Conservation (phyloP, 2,797 vertebrate species). For the Vireo griseus region DNA sequence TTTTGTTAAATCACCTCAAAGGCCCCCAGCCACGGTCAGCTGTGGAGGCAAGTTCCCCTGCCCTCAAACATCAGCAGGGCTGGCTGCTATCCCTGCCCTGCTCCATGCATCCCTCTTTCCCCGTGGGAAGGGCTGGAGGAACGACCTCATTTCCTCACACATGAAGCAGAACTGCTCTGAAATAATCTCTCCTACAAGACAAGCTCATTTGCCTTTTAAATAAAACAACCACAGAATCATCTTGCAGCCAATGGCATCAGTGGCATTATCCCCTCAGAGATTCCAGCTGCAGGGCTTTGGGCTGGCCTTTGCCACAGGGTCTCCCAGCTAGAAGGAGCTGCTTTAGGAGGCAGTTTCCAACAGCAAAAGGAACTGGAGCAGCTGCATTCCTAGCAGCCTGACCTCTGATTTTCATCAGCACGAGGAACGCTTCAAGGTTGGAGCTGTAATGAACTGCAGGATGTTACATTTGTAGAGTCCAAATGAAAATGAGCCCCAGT, state of each 20-base stretch:
- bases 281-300: not conserved
- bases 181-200: not conserved
- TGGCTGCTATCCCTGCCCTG: not conserved
- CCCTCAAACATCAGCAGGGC: not conserved
- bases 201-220: constrained; percentile 20
- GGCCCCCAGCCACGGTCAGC: not conserved
- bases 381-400: not conserved
- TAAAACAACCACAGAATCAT: not conserved
- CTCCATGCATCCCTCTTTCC: not conserved
- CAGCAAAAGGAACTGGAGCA: not conserved
- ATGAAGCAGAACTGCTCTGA: not conserved
- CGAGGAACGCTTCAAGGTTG: not conserved
- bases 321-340: not conserved
- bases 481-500: not conserved
- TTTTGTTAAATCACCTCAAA: not conserved
- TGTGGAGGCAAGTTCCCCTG: not conserved
- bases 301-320: not conserved
- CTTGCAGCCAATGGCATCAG: not conserved
- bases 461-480: not conserved
- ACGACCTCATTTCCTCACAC: not conserved
- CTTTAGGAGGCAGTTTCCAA: not conserved
- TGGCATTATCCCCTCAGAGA: not conserved
- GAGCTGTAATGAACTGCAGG: not conserved
- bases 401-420: not conserved
- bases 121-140: not conserved